Evolutionary conservation across 2,797 vertebrate genomes (phyloP).

Genomic region (Astyanax mexicanus): DNA sequence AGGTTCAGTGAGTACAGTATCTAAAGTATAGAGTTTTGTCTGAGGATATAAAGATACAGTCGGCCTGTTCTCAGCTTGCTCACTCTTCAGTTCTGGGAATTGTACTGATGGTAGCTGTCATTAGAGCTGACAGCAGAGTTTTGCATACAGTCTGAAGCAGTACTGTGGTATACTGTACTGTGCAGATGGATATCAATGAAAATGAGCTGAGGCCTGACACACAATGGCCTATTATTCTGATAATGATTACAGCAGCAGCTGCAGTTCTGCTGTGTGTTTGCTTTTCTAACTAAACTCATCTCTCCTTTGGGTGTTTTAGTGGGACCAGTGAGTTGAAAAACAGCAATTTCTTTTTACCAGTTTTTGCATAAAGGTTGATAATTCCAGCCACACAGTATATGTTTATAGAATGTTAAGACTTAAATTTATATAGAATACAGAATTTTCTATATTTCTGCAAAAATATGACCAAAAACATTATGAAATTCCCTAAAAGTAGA

Average conservation of each 20-base stretch:
- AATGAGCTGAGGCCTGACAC: slow-evolving; percentile 31
- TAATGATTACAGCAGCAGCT: neutral
- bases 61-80: neutral
- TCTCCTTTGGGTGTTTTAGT: too few relatives aligned
- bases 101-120: neutral
- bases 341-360: too few relatives aligned
- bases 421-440: too few relatives aligned
- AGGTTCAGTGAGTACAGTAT: too few relatives aligned
- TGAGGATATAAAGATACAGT: neutral
- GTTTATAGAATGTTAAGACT: too few relatives aligned
- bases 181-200: slow-evolving; percentile 55
- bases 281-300: neutral
- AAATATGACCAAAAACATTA: too few relatives aligned
- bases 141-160: slow-evolving; percentile 49
- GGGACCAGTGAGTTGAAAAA: too few relatives aligned
- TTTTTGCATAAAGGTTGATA: too few relatives aligned
- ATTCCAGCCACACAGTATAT: too few relatives aligned
- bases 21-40: neutral
- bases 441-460: too few relatives aligned
- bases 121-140: slow-evolving; percentile 12
- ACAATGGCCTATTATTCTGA: slow-evolving; percentile 47
- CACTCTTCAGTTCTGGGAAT: neutral
- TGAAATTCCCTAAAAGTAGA: too few relatives aligned
- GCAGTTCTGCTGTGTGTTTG: neutral
- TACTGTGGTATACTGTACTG: slow-evolving; percentile 14